Evolutionary conservation across 1,140 invertebrate genomes (phyloP), one percentile per base, ranked within the genome.

Genomic region (Sarcophaga peregrina): DNA sequence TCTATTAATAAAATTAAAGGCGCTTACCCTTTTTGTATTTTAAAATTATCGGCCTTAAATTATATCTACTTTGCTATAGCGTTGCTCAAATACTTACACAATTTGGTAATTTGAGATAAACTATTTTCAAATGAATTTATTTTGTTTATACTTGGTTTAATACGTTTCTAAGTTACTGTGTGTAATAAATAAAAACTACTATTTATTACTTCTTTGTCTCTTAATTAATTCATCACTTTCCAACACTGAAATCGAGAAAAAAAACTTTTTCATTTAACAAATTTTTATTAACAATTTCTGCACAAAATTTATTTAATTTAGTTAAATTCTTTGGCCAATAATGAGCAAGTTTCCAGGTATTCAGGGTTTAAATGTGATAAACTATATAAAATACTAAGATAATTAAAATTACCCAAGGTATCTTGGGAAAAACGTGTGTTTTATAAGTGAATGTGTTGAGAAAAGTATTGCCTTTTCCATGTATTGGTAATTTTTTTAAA

Each of bases 241-340:
- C 62, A 68, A 25, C 62, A 68, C 62, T 68, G 8, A 52, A 52
- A 68, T 25, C 17, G 9, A 20, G 20, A 68, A 68, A 68, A 68
- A 68, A 68, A 68, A 68, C 62, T 68, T 68, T 68, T 68, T 68
- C 62, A 68, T 68, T 68, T 68, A 68, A 68, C 62, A 76, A 76
- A 47, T 15, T 45, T n/a, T 76, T 76, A 76, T 76, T 76, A 76
- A 76, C 74, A 76, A 76, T 17, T 76, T 76, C 46, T 17, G 74
- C 74, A 76, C 74, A 76, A 76, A 76, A 76, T 76, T 48, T 48
- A 47, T n/a, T 47, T 8, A 76, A 76, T n/a, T 17, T 76, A 76
- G 74, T 45, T 76, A 76, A 48, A 48, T 76, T 4, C 8, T 25
- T 11, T 73, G 15, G 7, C 15, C 15, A 13, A n/a, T 7, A 62